phyloP scores from a whole-genome alignment of 2,888 invertebrate genomes.

The Protula sp. region DNA sequence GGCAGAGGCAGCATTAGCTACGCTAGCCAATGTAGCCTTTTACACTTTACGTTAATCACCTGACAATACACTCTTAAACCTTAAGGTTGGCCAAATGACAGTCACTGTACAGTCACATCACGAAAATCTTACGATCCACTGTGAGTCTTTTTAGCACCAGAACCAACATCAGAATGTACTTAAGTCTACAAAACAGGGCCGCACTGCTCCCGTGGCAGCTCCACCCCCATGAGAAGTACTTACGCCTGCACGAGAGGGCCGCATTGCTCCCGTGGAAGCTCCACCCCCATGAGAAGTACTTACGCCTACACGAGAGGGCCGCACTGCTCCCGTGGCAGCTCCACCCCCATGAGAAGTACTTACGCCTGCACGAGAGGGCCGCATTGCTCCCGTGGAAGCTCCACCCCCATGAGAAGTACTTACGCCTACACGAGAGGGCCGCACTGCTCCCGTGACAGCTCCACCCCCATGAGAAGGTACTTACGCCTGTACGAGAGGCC shows the following conservation, averaged over 20 bases:
- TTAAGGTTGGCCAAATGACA: constrained; percentile 68
- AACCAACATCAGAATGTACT: constrained; percentile 71
- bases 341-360: not conserved
- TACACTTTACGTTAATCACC: constrained; percentile 70
- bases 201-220: too few relatives aligned
- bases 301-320: constrained; percentile 76
- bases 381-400: constrained; percentile 64
- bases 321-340: too few relatives aligned
- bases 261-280: too few relatives aligned
- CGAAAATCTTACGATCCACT: too few relatives aligned
- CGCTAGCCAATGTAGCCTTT: constrained; percentile 69
- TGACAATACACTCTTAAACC: constrained; percentile 62
- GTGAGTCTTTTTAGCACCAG: constrained; percentile 64
- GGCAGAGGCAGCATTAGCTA: constrained; percentile 67
- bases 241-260: too few relatives aligned
- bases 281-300: not conserved
- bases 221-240: too few relatives aligned
- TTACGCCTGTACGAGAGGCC: constrained; percentile 69
- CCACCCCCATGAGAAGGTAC: constrained; percentile 75
- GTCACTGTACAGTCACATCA: constrained; percentile 67
- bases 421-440: constrained; percentile 66
- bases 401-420: constrained; percentile 75
- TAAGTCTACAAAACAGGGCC: too few relatives aligned
- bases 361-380: constrained; percentile 71
- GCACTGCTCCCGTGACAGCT: constrained; percentile 64